Evolutionary conservation across 2,797 vertebrate genomes (phyloP), one percentile per base, ranked within the genome.

Genomic region (Garrulus glandarius): DNA sequence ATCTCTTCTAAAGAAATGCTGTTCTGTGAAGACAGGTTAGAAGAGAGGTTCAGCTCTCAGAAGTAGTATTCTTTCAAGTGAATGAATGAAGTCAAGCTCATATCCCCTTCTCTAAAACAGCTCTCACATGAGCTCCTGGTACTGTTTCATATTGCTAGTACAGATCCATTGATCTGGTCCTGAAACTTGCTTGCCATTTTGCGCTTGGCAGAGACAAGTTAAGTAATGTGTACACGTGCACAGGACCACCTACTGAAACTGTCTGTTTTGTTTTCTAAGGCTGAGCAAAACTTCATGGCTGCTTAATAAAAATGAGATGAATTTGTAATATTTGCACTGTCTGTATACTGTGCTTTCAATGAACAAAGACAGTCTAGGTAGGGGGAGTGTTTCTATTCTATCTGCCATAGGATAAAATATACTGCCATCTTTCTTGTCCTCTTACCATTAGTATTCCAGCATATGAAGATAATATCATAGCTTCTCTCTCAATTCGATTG

Each of bases 381-480:
- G 4, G 26, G 13, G 21, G 17, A 57, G 6, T 24, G 19, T 72
- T 87, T 34, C 60, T 84, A 21, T 49, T 37, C 11, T 47, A 6
- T 69, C 13, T 61, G 63, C 26, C 39, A 27, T 16, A 76, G 17
- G 59, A 52, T 23, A 85, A 86, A 92, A 61, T 20, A 64, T 63
- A 61, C 6, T 61, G 21, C 18, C 64, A 5, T 59, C 19, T 39
- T 46, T 36, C 23, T 72, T 93, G 32, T 69, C 34, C 39, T 64
- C 97, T 98, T 97, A 99, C 99, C 98, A 99, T 98, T 93, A 99
- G 94, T 53, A 98, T 97, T 61, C 98, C 98, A 77, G 99, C 98
- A 56, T 99, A 99, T 46, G 98, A 98, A 16, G 99, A 99, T 89
- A 99, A 97, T 97, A 99, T 99, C 98, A 99, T 98, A 12, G 99